Evolutionary conservation across 2,888 invertebrate genomes (phyloP), one percentile per base, ranked within the genome.

Genomic region (Eudemis profundana): DNA sequence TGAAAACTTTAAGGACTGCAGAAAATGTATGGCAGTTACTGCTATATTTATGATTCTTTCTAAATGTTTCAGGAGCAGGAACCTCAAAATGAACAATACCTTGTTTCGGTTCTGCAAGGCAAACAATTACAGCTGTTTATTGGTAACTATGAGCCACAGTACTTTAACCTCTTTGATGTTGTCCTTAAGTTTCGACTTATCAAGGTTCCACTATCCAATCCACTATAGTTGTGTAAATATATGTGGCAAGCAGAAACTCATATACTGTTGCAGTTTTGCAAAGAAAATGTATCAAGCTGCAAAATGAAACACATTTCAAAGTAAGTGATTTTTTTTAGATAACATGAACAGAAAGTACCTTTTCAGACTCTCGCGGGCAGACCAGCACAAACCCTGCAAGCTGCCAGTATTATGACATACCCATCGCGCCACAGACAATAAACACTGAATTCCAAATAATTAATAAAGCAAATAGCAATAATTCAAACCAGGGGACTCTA

Each of bases 81-180:
- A n/a, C n/a, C 50, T 14, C 46, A 53, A 40, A 51, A 60, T 46
- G 29, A 65, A 46, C 53, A 54, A 38, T 65, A 53, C 14, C 44
- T 60, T 21, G 60, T 60, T 19, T 59, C 59, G 8, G 40, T 65
- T 29, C 8, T 65, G n/a, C 51, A 65, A 40, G 44, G 51, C 19
- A 60, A 60, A 51, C 65, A 51, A 15, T 47, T 65, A 38, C 59
- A 60, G 17, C 53, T 65, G 17, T 23, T 47, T 65, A 53, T 65
- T 27, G 65, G 65, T 65, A 60, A 60, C 44, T 47, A 19, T 8
- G 15, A 17, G 12, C 10, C 2, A 7, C 8, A 33, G n/a, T n/a
- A n/a, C n/a, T n/a, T n/a, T n/a, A n/a, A n/a, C n/a, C n/a, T n/a
- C n/a, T n/a, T n/a, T n/a, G n/a, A n/a, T n/a, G n/a, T n/a, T n/a